Conservation (phyloP, 2,888 invertebrate genomes). For the Temnothorax ravouxi region DNA sequence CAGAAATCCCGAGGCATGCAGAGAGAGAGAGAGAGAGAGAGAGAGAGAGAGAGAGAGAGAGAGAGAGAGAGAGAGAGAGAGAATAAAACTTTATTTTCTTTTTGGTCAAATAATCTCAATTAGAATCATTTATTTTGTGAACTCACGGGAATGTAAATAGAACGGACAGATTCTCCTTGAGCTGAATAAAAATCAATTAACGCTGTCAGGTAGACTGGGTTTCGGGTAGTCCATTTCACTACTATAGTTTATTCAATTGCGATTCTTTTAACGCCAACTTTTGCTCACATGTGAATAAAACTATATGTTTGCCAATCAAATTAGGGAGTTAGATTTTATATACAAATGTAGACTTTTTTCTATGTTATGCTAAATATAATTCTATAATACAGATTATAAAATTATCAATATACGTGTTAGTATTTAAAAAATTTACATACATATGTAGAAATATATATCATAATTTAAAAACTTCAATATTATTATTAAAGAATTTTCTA, state of each 20-base stretch:
- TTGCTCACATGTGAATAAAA: neutral
- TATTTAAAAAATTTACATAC: neutral
- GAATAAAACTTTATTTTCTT: slow-evolving; percentile 17
- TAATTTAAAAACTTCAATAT: neutral
- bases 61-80: neutral
- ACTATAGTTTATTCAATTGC: neutral
- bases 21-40: neutral
- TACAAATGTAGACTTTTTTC: neutral
- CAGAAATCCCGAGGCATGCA: neutral
- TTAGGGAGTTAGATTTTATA: neutral
- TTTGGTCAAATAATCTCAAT: neutral
- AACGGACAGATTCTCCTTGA: neutral
- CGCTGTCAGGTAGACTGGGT: neutral
- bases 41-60: neutral
- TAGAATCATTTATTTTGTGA: slow-evolving; percentile 36
- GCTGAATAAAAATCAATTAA: slow-evolving; percentile 24
- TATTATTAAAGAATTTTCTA: neutral
- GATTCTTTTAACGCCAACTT: neutral
- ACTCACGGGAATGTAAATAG: slow-evolving; percentile 2
- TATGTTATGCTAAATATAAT: neutral
- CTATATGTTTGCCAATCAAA: neutral
- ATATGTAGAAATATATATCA: no score
- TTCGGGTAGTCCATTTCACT: neutral
- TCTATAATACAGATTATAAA: neutral
- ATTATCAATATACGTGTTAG: neutral